A percentile compares a stretch with the other conserved stretches of the same genome.
Conservation (phyloP, 2,888 invertebrate species). For the Chloroclystis v-ata region DNA sequence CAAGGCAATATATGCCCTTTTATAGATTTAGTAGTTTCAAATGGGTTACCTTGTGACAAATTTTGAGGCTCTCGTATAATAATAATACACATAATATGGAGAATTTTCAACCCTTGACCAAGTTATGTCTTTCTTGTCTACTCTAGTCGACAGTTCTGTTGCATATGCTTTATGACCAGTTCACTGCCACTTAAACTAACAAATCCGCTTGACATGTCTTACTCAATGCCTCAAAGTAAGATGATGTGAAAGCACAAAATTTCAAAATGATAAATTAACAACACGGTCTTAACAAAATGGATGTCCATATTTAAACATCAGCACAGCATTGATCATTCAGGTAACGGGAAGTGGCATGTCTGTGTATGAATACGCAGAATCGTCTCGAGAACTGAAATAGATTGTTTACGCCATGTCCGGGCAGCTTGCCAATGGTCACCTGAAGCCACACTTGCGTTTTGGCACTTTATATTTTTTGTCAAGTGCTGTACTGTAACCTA, state of each 20-base stretch:
- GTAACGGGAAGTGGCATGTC: conserved; percentile 39
- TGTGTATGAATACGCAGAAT: conserved; percentile 55
- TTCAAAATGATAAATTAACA: conserved; percentile 4
- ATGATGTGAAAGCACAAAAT: not conserved
- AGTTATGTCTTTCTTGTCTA: no score
- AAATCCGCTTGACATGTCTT: no score
- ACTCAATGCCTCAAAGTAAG: no score
- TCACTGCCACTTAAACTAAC: no score
- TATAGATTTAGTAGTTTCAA: no score
- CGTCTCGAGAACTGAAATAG: conserved; percentile 69
- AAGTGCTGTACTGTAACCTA: conserved; percentile 34
- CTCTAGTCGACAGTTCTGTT: no score
- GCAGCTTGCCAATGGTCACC: conserved; percentile 68
- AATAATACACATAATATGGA: no score
- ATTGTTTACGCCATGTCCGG: conserved; percentile 72
- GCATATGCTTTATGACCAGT: no score
- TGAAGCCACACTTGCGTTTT: conserved; percentile 62
- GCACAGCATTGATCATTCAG: conserved; percentile 27
- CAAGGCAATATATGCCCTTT: no score
- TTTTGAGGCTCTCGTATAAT: no score
- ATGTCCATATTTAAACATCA: conserved; percentile 23
- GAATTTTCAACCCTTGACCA: no score
- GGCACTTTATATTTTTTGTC: conserved; percentile 65
- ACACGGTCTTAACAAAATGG: conserved; percentile 9
- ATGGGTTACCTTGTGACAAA: no score